Conservation (phyloP, 2,888 invertebrate species). For the Eumacrocentrus americanus region DNA sequence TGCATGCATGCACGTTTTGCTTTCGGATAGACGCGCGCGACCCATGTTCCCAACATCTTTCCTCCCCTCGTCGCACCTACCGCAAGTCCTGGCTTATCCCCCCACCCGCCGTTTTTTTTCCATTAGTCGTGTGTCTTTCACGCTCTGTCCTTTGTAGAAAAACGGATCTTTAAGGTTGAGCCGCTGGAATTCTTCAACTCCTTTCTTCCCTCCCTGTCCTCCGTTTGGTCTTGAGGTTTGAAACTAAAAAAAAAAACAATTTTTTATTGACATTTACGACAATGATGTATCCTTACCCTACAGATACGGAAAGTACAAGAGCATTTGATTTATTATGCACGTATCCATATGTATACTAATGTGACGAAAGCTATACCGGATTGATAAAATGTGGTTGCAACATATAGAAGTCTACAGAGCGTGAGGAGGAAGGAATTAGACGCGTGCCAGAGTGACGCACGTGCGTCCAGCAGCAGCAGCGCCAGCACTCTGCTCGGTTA, state of each 20-base stretch:
- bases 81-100: conserved; percentile 50
- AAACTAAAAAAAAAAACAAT: too few species aligned
- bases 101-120: conserved; percentile 19
- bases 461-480: conserved; percentile 48
- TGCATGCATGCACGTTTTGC: conserved; percentile 20
- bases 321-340: too few species aligned
- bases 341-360: too few species aligned
- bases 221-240: too few species aligned
- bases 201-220: conserved; percentile 6
- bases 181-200: conserved; percentile 4
- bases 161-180: conserved; percentile 5
- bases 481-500: conserved; percentile 41
- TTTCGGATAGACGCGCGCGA: conserved; percentile 25
- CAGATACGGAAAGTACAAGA: too few species aligned
- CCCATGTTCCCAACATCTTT: conserved; percentile 31
- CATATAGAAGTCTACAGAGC: too few species aligned
- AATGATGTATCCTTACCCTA: too few species aligned
- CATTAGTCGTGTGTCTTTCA: conserved; percentile 18
- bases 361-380: too few species aligned
- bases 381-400: too few species aligned
- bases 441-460: conserved; percentile 54
- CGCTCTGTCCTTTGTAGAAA: conserved; percentile 20
- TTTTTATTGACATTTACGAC: too few species aligned
- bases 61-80: conserved; percentile 36
- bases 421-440: conserved; percentile 39